phyloP scores from a whole-genome alignment of 2,113 vertebrate genomes.

The Rallus limicola region DNA sequence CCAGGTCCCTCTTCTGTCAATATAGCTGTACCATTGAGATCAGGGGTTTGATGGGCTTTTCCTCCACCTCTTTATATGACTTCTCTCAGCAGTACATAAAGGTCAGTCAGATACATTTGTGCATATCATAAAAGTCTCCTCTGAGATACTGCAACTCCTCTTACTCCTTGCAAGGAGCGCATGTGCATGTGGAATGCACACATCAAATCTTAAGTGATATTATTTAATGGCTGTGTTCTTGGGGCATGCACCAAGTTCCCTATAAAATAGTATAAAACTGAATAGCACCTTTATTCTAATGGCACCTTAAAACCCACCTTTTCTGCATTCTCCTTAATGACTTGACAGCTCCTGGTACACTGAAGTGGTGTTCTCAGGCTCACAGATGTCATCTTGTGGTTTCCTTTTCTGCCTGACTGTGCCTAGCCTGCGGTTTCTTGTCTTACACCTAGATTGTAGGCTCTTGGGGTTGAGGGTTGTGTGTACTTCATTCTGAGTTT shows the following conservation, averaged over 20 bases:
- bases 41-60: slow-evolving; percentile 57
- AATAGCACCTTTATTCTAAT: slow-evolving; percentile 8
- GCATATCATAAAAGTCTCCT: slow-evolving; percentile 23
- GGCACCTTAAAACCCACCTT: slow-evolving; percentile 29
- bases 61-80: slow-evolving; percentile 53
- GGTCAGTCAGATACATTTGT: slow-evolving; percentile 57
- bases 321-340: background rate
- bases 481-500: background rate
- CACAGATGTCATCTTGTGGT: slow-evolving; percentile 17
- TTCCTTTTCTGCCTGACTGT: slow-evolving; percentile 31
- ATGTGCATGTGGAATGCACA: slow-evolving; percentile 62
- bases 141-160: slow-evolving; percentile 22
- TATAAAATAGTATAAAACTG: background rate
- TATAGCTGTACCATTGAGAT: slow-evolving; percentile 43
- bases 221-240: background rate
- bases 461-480: background rate
- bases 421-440: background rate
- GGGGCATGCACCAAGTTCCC: slow-evolving; percentile 24
- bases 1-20: slow-evolving; percentile 40
- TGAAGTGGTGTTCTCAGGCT: background rate
- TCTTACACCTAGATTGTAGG: background rate
- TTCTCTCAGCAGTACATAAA: slow-evolving; percentile 37
- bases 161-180: slow-evolving; percentile 21
- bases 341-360: background rate
- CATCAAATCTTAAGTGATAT: background rate